Percentiles rank a stretch among this genome's conserved stretches.
These are phyloP conservation scores for Polietes domitor DNA, from an alignment of 2,888 invertebrate genomes.

Conservation along the genomic window DNA sequence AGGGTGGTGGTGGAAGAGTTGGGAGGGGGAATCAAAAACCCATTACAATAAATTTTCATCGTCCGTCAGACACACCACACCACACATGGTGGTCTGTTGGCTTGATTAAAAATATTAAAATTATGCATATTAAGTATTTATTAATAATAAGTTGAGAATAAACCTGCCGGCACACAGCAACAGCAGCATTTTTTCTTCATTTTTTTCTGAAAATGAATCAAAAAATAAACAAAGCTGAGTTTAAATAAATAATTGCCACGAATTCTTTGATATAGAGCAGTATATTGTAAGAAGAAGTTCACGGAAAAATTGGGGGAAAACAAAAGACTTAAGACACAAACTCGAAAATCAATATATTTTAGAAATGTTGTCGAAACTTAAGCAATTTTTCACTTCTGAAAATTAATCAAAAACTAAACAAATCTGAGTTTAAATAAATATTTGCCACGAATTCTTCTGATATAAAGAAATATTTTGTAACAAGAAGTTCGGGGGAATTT, in stretches of 20 bases:
- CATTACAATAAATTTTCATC: conserved; percentile 20
- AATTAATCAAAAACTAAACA: background rate
- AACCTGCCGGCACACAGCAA: background rate
- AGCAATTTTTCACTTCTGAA: no score
- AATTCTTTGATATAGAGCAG: no score
- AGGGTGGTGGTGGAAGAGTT: background rate
- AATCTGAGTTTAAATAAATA: no score
- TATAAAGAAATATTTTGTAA: no score
- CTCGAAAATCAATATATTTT: background rate
- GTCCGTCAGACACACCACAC: background rate
- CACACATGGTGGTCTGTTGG: conserved; percentile 16
- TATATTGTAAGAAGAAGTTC: no score
- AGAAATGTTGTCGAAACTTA: no score
- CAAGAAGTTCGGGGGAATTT: no score
- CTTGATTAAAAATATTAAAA: conserved; percentile 37
- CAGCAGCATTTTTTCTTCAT: no score
- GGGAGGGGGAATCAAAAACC: background rate
- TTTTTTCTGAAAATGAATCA: no score
- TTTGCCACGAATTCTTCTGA: no score
- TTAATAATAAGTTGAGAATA: background rate
- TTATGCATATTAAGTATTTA: conserved; percentile 38
- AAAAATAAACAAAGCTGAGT: background rate
- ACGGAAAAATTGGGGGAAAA: background rate
- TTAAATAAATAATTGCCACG: no score
- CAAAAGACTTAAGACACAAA: conserved; percentile 3